Base-by-base conservation (phyloP, 2,888 invertebrate genomes). In the Cephonodes hylas region DNA sequence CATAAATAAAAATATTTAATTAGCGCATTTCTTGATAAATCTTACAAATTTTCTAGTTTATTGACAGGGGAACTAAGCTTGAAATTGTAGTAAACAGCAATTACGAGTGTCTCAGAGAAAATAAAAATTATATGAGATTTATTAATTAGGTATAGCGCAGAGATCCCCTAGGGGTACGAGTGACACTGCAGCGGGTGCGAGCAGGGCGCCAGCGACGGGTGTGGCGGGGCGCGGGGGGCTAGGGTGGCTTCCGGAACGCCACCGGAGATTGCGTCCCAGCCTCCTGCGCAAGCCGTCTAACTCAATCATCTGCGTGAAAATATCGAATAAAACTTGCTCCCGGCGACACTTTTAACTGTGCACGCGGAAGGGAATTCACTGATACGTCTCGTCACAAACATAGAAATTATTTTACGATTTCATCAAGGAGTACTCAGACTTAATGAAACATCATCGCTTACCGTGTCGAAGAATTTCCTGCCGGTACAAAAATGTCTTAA, bases 191-290 rank as follows among this genome's bases (percentile, higher is more conserved):
- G 61, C 66, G 76, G 67, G 67, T 63, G 74, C 64, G 64, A 63
- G 64, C 56, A 58, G 25, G 60, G 62, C 44, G 65, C 42, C 60
- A 64, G 20, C 23, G 23, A 5, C 13, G 38, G 44, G 44, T 59
- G 64, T 22, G 22, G n/a, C 13, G 45, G 23, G 45, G 23, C 45
- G 45, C 53, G 53, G 5, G 60, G 63, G 64, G 66, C 67, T 57
- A 70, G 74, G 77, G 76, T 65, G 72, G 77, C 71, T 79, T 81
- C 81, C 81, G 81, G 77, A 74, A 74, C 75, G 77, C 76, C 80
- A 85, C 91, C 90, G 91, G 91, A 90, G 90, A 91, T 91, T 89
- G 87, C 88, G 77, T 81, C 80, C 83, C 85, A 83, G 84, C 88
- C 89, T 88, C 89, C 84, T 85, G 85, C 87, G 84, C 88, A 84